A percentile compares a stretch with the other conserved stretches of the same genome.
Evolutionary conservation across 2,888 invertebrate genomes (phyloP).

Genomic region (Stenoptilia bipunctidactyla): DNA sequence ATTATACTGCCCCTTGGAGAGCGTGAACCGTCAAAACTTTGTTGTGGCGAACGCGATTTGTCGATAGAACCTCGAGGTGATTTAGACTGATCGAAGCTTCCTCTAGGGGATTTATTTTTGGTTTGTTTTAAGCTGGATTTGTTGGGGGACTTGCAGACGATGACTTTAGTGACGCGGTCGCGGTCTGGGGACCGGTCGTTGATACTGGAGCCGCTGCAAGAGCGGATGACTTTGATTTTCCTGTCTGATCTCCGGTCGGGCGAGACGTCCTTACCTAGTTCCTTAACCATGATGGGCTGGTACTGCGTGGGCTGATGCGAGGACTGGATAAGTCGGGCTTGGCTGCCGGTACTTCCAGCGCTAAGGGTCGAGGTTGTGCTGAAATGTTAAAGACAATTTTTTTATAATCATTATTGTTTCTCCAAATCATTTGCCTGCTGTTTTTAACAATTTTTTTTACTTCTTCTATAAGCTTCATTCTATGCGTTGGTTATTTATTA

Average conservation of each 20-base stretch:
- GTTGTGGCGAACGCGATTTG: constrained; percentile 68
- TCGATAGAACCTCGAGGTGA: constrained; percentile 72
- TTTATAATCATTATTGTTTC: too few species aligned
- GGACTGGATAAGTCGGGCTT: constrained; percentile 92
- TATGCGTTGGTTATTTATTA: too few species aligned
- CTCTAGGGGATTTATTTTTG: constrained; percentile 65
- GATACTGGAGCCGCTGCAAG: constrained; percentile 42
- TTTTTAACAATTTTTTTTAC: too few species aligned
- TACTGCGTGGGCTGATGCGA: constrained; percentile 94
- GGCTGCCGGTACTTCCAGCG: constrained; percentile 93
- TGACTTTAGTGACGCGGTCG: constrained; percentile 61
- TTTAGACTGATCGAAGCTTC: constrained; percentile 61
- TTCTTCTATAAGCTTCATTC: too few species aligned
- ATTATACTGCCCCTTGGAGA: constrained; percentile 63
- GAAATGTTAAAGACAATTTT: too few species aligned
- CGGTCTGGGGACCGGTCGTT: constrained; percentile 50
- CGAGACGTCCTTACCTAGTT: constrained; percentile 84
- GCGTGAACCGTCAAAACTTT: constrained; percentile 65
- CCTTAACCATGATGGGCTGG: constrained; percentile 89
- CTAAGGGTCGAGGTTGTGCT: constrained; percentile 95
- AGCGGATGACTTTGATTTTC: constrained; percentile 62
- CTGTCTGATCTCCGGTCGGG: constrained; percentile 58
- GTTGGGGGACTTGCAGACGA: constrained; percentile 63
- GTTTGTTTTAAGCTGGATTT: constrained; percentile 58
- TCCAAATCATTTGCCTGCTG: too few species aligned